phyloP scores from a whole-genome alignment of 2,113 vertebrate genomes.

The Cepphus grylle region DNA sequence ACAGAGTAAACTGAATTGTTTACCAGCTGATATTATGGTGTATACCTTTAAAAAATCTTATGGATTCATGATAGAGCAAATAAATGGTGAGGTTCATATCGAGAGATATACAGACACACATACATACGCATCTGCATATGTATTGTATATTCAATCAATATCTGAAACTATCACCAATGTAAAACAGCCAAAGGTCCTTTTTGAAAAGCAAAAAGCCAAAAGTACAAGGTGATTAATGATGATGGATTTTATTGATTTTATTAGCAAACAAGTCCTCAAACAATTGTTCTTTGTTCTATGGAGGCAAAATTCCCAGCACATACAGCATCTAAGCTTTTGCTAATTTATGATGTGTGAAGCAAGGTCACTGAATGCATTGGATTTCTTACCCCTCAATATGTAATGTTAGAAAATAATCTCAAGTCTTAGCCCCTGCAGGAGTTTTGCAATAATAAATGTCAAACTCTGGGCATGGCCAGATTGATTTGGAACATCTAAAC shows the following conservation, averaged over 20 bases:
- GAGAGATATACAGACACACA: not conserved
- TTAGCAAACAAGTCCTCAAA: conserved; percentile 26
- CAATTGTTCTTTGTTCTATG: not conserved
- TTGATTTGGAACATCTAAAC: not conserved
- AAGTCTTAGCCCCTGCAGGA: not conserved
- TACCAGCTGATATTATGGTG: not conserved
- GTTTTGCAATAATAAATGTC: not conserved
- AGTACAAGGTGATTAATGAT: not conserved
- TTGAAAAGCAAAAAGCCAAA: conserved; percentile 4
- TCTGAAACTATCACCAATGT: not conserved
- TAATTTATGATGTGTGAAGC: not conserved
- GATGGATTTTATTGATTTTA: conserved; percentile 10
- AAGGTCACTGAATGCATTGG: not conserved
- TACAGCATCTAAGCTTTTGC: not conserved
- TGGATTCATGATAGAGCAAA: not conserved
- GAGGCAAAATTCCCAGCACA: not conserved
- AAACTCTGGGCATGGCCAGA: not conserved
- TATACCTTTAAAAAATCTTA: not conserved
- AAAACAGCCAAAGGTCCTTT: not conserved
- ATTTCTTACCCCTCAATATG: not conserved
- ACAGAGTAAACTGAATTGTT: not conserved
- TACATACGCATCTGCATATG: fast-evolving
- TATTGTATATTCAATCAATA: not conserved
- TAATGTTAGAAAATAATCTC: conserved; percentile 6
- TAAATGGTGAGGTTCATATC: not conserved